Evolutionary conservation across 2,113 vertebrate genomes (phyloP).

Genomic region (Bungarus multicinctus): DNA sequence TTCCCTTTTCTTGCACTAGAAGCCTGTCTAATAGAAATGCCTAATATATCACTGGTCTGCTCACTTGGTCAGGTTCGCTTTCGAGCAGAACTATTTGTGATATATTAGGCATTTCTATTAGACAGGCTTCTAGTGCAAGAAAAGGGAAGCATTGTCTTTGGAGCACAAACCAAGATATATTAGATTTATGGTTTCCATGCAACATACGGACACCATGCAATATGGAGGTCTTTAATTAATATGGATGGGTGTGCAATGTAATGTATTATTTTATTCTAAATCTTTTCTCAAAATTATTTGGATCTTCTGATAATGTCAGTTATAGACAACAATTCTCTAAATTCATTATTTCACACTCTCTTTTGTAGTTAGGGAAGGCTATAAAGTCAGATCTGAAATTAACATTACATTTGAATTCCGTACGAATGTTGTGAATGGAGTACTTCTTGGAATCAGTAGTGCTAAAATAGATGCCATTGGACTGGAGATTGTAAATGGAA

Average conservation of each 20-base stretch:
- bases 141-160: neutral
- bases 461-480: conserved; percentile 91
- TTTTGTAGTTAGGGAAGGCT: conserved; percentile 84
- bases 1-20: neutral
- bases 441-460: conserved; percentile 89
- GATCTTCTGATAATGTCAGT: neutral
- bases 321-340: neutral
- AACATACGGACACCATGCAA: neutral
- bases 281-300: neutral
- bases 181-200: neutral
- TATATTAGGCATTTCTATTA: neutral
- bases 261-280: neutral
- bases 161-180: neutral
- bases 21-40: neutral
- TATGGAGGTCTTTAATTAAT: neutral
- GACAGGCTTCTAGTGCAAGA: neutral
- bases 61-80: neutral
- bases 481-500: conserved; percentile 86
- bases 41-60: too few relatives aligned
- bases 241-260: neutral
- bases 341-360: neutral
- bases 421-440: conserved; percentile 69
- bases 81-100: neutral
- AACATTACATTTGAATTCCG: conserved; percentile 85
- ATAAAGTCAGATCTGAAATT: conserved; percentile 87